phyloP scores from a whole-genome alignment of 64 coral and sea anemone genomes.

The Actinia equina region DNA sequence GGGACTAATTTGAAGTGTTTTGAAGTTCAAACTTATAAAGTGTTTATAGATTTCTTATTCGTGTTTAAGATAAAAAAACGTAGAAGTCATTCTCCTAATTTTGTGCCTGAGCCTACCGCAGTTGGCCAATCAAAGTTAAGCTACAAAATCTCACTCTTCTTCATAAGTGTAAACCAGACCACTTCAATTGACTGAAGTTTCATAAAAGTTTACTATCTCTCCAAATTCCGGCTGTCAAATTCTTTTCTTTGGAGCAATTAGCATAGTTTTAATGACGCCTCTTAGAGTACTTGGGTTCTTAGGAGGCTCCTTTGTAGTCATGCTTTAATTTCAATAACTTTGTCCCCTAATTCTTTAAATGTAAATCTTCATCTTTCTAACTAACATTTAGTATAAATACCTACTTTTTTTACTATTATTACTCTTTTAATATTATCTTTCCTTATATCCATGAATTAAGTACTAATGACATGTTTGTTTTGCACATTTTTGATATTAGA shows the following conservation, averaged over 20 bases:
- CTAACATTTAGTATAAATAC: not conserved
- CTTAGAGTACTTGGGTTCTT: not conserved
- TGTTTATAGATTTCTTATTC: not conserved
- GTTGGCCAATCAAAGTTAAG: not conserved
- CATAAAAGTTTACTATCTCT: not conserved
- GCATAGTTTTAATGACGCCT: not conserved
- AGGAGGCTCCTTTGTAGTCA: not conserved
- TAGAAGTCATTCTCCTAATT: not conserved
- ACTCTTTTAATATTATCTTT: not conserved
- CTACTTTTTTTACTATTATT: not conserved
- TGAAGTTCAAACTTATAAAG: not conserved
- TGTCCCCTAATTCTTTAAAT: not conserved
- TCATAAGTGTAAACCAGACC: not conserved
- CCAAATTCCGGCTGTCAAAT: not conserved
- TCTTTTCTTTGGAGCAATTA: not conserved
- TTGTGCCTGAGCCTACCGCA: not conserved
- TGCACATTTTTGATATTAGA: not conserved
- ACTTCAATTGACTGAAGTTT: not conserved
- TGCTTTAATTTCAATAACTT: not conserved
- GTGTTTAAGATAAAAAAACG: not conserved
- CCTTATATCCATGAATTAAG: not conserved
- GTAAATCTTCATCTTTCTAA: not conserved
- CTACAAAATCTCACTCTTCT: not conserved
- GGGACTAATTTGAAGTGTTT: not conserved
- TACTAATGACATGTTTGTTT: conserved; percentile 7